phyloP scores from a whole-genome alignment of 2,113 vertebrate species.

The Beaufortia kweichowensis region DNA sequence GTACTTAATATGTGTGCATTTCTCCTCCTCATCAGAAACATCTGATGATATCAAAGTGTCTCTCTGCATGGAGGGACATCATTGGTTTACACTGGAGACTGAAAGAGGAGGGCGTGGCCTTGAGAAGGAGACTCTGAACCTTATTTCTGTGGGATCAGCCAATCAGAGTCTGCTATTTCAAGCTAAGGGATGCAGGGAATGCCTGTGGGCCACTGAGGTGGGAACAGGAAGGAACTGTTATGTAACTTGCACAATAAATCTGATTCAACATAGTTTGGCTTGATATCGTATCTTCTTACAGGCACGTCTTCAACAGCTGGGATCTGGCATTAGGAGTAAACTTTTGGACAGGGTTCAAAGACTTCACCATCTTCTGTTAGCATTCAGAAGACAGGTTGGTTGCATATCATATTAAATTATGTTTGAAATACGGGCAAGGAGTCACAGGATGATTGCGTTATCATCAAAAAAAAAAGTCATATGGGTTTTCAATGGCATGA shows the following conservation, averaged over 20 bases:
- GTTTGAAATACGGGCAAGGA: background rate
- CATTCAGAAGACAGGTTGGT: conserved; percentile 71
- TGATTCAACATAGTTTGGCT: conserved; percentile 17
- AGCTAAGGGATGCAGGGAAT: conserved; percentile 68
- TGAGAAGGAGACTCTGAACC: conserved; percentile 60
- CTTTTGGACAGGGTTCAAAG: conserved; percentile 71
- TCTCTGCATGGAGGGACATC: conserved; percentile 66
- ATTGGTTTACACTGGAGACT: conserved; percentile 59
- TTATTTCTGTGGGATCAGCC: conserved; percentile 63
- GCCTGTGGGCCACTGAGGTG: conserved; percentile 68
- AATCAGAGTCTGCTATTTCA: conserved; percentile 73
- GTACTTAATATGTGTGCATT: background rate
- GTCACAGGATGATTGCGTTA: too few relatives aligned
- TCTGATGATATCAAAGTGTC: conserved; percentile 70
- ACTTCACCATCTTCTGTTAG: conserved; percentile 64
- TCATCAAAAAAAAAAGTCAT: too few relatives aligned
- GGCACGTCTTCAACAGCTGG: conserved; percentile 68
- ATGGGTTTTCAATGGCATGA: background rate
- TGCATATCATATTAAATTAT: background rate
- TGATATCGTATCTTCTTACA: conserved; percentile 56
- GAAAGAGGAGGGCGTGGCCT: conserved; percentile 59
- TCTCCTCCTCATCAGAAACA: conserved; percentile 31
- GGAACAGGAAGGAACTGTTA: background rate
- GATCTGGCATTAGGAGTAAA: conserved; percentile 64
- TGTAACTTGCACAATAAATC: conserved; percentile 3